Conservation (phyloP, 2,888 invertebrate species). For the Amaurobius ferox region DNA sequence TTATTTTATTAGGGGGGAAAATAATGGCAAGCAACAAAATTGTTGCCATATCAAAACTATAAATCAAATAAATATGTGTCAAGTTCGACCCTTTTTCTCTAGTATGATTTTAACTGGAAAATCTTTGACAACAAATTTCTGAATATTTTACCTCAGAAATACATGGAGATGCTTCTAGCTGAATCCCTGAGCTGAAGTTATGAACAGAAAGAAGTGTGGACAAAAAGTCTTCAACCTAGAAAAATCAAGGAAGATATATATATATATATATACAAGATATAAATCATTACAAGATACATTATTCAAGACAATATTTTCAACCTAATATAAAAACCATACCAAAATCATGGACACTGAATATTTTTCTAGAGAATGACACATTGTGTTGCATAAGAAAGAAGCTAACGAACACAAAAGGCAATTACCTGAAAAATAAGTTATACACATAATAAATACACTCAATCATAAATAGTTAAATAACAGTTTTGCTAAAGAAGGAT, state of each 20-base stretch:
- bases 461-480: no score
- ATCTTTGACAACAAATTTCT: no score
- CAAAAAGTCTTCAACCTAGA: conserved; percentile 39
- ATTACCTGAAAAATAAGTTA: neutral
- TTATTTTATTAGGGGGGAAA: no score
- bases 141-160: conserved; percentile 44
- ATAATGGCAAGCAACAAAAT: no score
- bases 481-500: no score
- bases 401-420: neutral
- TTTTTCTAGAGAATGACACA: neutral
- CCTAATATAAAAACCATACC: neutral
- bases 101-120: no score
- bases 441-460: no score
- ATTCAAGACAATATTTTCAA: neutral
- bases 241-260: neutral
- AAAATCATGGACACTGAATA: neutral
- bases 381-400: neutral
- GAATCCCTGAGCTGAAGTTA: conserved; percentile 17
- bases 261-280: neutral
- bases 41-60: no score
- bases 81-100: no score
- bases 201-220: conserved; percentile 20
- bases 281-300: neutral
- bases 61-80: no score
- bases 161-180: conserved; percentile 24